Base-by-base conservation (phyloP, 1,140 invertebrate species). In the Ladona fulva region DNA sequence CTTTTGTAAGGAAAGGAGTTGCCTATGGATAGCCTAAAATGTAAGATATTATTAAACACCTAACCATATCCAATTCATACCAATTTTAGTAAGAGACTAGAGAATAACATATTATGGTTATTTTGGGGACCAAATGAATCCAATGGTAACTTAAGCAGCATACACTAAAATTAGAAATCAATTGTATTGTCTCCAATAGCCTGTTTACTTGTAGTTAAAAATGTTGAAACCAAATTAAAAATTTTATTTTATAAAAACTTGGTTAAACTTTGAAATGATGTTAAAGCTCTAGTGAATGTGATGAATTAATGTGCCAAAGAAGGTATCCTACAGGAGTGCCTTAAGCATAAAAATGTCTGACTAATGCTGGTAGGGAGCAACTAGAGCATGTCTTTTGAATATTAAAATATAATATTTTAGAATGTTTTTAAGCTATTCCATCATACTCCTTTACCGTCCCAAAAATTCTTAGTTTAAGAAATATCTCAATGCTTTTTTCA, bases 1-100 rank as follows among this genome's bases (percentile, higher is more conserved):
- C 52, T 66, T 66, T 66, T 22, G n/a, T 66, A 66, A 66, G 52
- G 52, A 22, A 66, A 66, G n/a, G 52, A 66, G n/a, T 66, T 66
- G 52, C 52, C n/a, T 66, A 22, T 66, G 52, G n/a, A 66, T 66
- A 66, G 52, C 52, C 52, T 19, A 66, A 66, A 66, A 66, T 66
- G n/a, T 6, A 19, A 66, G 14, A 66, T 3, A 22, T 66, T 66
- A 66, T 66, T 1, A 66, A 22, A 19, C 52, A 66, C 14, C 14
- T 66, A 3, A 12, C 52, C 52, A 66, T 66, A 66, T 66, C 52
- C 12, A 66, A 66, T 66, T 37, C 29, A 66, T 66, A 19, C 52
- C n/a, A 22, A 66, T 66, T 66, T 66, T 22, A 37, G 29, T 37
- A 66, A 66, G 52, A 22, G 52, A 66, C 3, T 19, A 66, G 52